phyloP scores from a whole-genome alignment of 1,140 invertebrate genomes.

The Drosophila sucinea region DNA sequence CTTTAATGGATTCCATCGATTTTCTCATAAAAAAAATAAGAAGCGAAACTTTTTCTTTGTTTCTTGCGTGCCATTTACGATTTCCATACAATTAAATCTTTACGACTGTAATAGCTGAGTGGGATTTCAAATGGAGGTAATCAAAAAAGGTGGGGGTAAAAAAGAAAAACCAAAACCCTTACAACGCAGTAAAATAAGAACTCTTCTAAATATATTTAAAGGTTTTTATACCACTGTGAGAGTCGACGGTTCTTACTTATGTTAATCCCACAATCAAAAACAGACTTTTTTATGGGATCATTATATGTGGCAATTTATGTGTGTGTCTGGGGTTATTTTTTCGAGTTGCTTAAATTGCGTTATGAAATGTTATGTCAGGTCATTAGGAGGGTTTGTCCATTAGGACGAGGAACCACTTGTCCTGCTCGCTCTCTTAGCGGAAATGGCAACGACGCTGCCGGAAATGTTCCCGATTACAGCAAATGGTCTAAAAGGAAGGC shows the following conservation, averaged over 20 bases:
- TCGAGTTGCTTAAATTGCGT: conserved; percentile 68
- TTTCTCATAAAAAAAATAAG: conserved; percentile 58
- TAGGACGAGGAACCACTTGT: conserved; percentile 34
- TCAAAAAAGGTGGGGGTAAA: not conserved
- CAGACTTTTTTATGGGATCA: conserved; percentile 5
- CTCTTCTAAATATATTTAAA: not conserved
- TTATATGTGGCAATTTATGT: conserved; percentile 15
- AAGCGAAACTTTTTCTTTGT: conserved; percentile 55
- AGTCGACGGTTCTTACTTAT: conserved; percentile 20
- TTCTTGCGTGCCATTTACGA: conserved; percentile 76
- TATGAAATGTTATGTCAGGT: conserved; percentile 77
- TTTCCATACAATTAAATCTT: conserved; percentile 81
- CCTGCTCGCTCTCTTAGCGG: conserved; percentile 40
- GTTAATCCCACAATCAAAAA: conserved; percentile 64
- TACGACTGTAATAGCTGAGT: conserved; percentile 50
- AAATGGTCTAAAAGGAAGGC: conserved; percentile 48
- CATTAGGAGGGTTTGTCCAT: conserved; percentile 66
- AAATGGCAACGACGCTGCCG: conserved; percentile 66
- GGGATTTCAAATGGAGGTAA: not conserved
- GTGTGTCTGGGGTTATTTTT: conserved; percentile 9
- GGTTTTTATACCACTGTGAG: not conserved
- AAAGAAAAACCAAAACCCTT: not conserved
- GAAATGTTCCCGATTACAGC: conserved; percentile 71
- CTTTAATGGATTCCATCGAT: conserved; percentile 68
- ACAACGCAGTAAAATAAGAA: not conserved